These are phyloP conservation scores for Rhinogobius similis DNA, from an alignment of 2,113 vertebrate species.

Conservation along the genomic window DNA sequence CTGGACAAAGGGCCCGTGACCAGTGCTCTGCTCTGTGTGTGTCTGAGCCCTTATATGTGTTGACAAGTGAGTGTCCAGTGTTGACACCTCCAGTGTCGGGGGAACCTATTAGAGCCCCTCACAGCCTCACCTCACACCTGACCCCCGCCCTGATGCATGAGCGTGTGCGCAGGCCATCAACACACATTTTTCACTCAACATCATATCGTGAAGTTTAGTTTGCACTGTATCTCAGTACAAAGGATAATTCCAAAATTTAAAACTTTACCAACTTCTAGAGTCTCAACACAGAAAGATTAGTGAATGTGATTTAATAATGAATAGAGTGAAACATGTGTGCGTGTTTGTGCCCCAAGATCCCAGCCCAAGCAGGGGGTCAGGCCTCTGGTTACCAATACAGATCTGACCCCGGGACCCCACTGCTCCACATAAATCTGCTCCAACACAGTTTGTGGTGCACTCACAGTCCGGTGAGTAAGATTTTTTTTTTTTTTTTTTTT, in stretches of 20 bases:
- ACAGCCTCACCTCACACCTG: conserved; percentile 68
- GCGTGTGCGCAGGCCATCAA: conserved; percentile 14
- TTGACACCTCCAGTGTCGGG: conserved; percentile 72
- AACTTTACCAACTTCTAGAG: not conserved
- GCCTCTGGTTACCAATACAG: conserved; percentile 56
- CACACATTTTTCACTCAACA: not conserved
- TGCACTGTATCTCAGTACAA: not conserved
- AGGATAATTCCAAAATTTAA: conserved; percentile 1
- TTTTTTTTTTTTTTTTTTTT: conserved; percentile 22
- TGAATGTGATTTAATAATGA: conserved; percentile 1
- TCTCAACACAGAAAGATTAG: not conserved
- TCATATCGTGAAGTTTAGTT: conserved; percentile 1
- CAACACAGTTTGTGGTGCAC: conserved; percentile 28
- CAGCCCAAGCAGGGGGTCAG: conserved; percentile 58
- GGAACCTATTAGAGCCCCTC: conserved; percentile 75
- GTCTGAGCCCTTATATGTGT: conserved; percentile 22
- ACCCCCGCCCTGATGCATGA: conserved; percentile 60
- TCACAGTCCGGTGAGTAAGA: conserved; percentile 6
- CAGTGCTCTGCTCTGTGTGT: conserved; percentile 16
- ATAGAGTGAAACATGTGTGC: conserved; percentile 17
- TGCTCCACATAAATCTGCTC: conserved; percentile 58
- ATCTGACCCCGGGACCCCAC: conserved; percentile 58
- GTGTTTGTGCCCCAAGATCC: conserved; percentile 40
- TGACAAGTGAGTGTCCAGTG: conserved; percentile 60
- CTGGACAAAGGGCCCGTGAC: conserved; percentile 11